Evolutionary conservation across 2,888 invertebrate species (phyloP).

Genomic region (Lissonota sp.): DNA sequence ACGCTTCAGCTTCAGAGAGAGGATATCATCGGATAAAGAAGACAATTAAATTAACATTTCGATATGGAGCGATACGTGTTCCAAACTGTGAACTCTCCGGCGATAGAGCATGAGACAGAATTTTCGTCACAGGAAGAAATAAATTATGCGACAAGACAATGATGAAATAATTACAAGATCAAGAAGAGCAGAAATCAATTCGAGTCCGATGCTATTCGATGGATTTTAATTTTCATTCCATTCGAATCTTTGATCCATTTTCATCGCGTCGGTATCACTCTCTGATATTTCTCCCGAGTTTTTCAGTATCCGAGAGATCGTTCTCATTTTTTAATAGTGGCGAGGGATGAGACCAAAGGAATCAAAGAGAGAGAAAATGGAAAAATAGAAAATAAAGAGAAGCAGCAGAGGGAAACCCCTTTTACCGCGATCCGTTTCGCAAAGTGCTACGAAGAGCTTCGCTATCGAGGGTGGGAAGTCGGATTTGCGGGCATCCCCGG

Average conservation of each 20-base stretch:
- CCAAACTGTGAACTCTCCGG: no score
- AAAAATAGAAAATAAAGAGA: constrained; percentile 4
- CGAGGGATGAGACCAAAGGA: constrained; percentile 8
- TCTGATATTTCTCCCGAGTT: constrained; percentile 45
- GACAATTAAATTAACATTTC: background rate
- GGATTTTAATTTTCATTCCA: background rate
- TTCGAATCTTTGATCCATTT: constrained; percentile 20
- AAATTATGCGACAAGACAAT: no score
- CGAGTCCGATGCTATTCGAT: background rate
- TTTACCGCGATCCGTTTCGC: constrained; percentile 47
- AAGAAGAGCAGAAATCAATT: background rate
- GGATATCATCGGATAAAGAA: background rate
- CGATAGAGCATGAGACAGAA: no score
- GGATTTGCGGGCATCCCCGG: background rate
- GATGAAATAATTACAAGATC: no score
- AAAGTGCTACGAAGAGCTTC: constrained; percentile 38
- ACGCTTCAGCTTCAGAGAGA: constrained; percentile 2
- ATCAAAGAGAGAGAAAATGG: constrained; percentile 2
- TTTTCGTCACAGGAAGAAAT: no score
- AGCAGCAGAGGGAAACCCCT: constrained; percentile 42
- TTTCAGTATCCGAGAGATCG: constrained; percentile 3
- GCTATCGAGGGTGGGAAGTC: constrained; percentile 9
- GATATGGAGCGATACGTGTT: background rate
- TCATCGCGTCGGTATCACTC: constrained; percentile 2
- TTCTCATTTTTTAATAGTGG: constrained; percentile 11